Conservation (phyloP, 1,140 invertebrate genomes). For the Drosophila albomicans region DNA sequence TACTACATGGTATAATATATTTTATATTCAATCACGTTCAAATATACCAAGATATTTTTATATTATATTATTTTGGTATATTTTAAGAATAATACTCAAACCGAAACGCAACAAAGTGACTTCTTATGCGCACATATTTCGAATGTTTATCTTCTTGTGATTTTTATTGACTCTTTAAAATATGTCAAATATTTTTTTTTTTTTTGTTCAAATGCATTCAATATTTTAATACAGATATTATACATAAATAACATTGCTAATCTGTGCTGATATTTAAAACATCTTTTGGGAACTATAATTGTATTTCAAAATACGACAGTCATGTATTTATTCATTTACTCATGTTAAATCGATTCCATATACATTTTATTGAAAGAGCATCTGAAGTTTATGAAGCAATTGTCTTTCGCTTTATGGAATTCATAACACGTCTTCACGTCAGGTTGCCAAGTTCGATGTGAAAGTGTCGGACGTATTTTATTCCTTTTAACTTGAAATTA, state of each 20-base stretch:
- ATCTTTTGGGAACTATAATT: too few species aligned
- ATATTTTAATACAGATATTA: too few species aligned
- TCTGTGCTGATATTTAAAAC: too few species aligned
- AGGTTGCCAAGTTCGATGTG: constrained; percentile 31
- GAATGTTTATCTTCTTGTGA: constrained; percentile 7
- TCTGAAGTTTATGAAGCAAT: neutral
- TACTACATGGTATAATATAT: too few species aligned
- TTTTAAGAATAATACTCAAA: neutral
- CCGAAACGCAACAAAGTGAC: neutral
- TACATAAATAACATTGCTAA: too few species aligned
- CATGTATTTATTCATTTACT: too few species aligned
- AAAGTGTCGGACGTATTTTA: constrained; percentile 54
- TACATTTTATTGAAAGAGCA: neutral
- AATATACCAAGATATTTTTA: too few species aligned
- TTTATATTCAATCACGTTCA: too few species aligned
- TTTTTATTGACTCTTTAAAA: constrained; percentile 1
- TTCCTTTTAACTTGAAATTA: constrained; percentile 52
- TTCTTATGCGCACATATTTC: neutral
- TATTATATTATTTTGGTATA: too few species aligned
- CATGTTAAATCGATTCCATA: too few species aligned
- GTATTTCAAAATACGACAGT: too few species aligned
- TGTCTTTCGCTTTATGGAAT: constrained; percentile 47
- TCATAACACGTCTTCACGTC: constrained; percentile 62
- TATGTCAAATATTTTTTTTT: neutral
- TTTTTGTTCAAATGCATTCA: neutral